A percentile compares a stretch with the other conserved stretches of the same genome.
These are phyloP conservation scores for Talpa occidentalis DNA, from an alignment of 2,113 vertebrate genomes.

Conservation along the genomic window DNA sequence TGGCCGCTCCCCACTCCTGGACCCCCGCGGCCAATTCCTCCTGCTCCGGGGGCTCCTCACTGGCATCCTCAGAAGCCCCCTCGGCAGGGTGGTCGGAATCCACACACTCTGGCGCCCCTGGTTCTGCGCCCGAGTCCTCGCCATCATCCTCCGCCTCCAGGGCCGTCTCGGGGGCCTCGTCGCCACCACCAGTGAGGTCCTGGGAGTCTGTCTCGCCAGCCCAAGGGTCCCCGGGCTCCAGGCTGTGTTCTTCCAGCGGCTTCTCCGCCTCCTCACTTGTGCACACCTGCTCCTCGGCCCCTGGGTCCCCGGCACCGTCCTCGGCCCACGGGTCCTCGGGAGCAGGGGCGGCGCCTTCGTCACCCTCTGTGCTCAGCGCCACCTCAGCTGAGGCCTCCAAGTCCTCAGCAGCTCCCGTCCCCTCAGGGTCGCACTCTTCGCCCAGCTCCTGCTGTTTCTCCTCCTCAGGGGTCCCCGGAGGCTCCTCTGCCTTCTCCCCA, in stretches of 20 bases:
- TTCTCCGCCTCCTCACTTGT: conserved; percentile 62
- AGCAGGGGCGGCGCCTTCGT: no score
- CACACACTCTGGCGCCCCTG: background rate
- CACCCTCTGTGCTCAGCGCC: conserved; percentile 70
- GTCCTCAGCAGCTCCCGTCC: conserved; percentile 59
- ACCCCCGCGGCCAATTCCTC: background rate
- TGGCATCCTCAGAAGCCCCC: background rate
- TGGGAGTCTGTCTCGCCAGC: conserved; percentile 24
- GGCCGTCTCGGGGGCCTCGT: background rate
- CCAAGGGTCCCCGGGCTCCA: conserved; percentile 53
- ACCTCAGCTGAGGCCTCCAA: conserved; percentile 78
- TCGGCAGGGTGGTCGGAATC: background rate
- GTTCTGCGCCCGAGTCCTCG: conserved; percentile 45
- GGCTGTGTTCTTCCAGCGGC: conserved; percentile 48
- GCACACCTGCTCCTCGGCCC: conserved; percentile 46
- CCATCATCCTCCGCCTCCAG: background rate
- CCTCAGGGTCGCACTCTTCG: conserved; percentile 35
- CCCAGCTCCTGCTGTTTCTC: background rate
- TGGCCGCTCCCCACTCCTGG: background rate
- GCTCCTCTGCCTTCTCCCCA: conserved; percentile 61
- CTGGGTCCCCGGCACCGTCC: conserved; percentile 43
- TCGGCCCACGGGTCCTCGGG: background rate
- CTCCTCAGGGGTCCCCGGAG: background rate
- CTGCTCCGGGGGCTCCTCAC: background rate
- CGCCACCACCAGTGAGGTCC: no score